phyloP scores from a whole-genome alignment of 2,888 invertebrate genomes.

The Boloria euphrosyne region DNA sequence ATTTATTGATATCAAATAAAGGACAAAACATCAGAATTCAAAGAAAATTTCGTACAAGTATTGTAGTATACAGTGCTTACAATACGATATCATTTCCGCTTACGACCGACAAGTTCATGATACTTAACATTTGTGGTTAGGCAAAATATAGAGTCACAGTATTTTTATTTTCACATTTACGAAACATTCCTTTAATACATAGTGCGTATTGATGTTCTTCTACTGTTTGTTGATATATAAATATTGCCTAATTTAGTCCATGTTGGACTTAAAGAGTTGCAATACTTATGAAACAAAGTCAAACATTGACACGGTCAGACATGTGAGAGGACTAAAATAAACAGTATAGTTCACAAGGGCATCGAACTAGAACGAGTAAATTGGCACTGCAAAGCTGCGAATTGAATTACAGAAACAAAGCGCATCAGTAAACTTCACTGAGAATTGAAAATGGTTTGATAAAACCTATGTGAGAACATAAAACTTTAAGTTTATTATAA shows the following conservation, averaged over 20 bases:
- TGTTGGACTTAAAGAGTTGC: slow-evolving; percentile 15
- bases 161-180: no score
- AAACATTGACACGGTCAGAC: slow-evolving; percentile 49
- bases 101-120: no score
- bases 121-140: no score
- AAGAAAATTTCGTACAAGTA: no score
- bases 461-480: not conserved
- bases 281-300: slow-evolving; percentile 36
- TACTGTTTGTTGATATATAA: not conserved
- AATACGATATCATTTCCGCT: no score
- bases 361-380: slow-evolving; percentile 52
- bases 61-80: no score
- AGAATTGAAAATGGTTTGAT: not conserved
- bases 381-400: slow-evolving; percentile 39
- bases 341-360: slow-evolving; percentile 55
- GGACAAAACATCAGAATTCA: no score
- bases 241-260: slow-evolving; percentile 7
- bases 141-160: no score
- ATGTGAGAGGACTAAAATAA: slow-evolving; percentile 54
- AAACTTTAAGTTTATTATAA: slow-evolving; percentile 29
- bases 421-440: slow-evolving; percentile 20
- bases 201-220: no score
- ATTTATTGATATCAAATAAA: no score
- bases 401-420: slow-evolving; percentile 37
- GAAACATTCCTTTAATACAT: no score